Evolutionary conservation across 2,888 invertebrate genomes (phyloP), one percentile per base, ranked within the genome.

Genomic region (Xylota sylvarum): DNA sequence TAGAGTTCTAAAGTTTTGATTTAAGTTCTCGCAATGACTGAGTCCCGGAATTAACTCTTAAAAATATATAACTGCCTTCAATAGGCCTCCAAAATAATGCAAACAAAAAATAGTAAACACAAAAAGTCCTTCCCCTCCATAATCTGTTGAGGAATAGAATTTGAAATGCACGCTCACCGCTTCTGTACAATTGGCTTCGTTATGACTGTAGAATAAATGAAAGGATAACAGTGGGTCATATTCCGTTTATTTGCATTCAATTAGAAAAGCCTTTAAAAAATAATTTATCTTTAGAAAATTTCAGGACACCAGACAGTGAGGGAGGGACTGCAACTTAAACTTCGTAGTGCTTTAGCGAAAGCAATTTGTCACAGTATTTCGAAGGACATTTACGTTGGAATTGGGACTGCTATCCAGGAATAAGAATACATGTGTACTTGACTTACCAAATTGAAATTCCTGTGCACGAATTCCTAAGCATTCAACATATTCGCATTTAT

Each of bases 391-490:
- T 30, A 19, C 19, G n/a, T 10, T 17, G 27, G 19, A 23, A 5
- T 10, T 17, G 27, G 19, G 32, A 5, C 50, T 55, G 3, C 62
- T 43, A 9, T 27, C 37, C 40, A 27, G 19, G 50, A 50, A 52
- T 48, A 62, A 35, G 37, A 64, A 64, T 12, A 35, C 10, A 27
- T 17, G 48, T 35, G 48, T 17, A 67, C 73, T 60, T 27, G 60
- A 60, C 73, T 74, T 17, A 43, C 60, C 19, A 73, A 73, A 83
- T 83, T 83, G 83, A 73, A 83, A 83, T 83, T 83, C 83, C 55
- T 69, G 43, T 19, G 62, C 67, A 62, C 60, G 12, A 78, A 73
- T 83, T 83, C 78, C 73, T 69, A 32, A 23, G 72, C 83, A 67
- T 78, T 67, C 58, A 58, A 32, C 56, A 40, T 60, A 55, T 55